These are phyloP conservation scores for Hybos culiciformis DNA, from an alignment of 2,888 invertebrate genomes.

Conservation along the genomic window DNA sequence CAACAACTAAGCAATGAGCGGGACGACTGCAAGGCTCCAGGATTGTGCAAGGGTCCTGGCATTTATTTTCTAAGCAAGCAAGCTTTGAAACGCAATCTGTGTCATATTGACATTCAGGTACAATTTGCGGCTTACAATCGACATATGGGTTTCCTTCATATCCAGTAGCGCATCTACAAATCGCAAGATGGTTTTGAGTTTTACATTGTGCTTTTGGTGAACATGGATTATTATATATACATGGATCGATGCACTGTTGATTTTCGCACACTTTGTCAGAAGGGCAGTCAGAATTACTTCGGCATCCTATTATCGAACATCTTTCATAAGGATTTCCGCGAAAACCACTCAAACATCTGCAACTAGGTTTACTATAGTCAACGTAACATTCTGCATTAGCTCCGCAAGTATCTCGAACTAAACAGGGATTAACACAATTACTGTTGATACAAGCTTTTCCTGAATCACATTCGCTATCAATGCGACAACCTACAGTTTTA, in stretches of 20 bases:
- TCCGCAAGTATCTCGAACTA: constrained; percentile 66
- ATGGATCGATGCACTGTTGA: constrained; percentile 74
- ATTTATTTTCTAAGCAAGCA: constrained; percentile 69
- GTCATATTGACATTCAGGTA: constrained; percentile 66
- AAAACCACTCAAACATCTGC: constrained; percentile 68
- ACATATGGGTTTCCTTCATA: constrained; percentile 69
- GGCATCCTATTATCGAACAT: constrained; percentile 69
- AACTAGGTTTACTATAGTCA: constrained; percentile 56
- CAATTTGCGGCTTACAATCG: constrained; percentile 58
- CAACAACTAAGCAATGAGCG: constrained; percentile 66
- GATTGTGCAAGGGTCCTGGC: constrained; percentile 67
- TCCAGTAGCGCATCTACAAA: constrained; percentile 72
- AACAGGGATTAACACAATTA: constrained; percentile 75
- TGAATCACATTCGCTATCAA: constrained; percentile 69
- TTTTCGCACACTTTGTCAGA: constrained; percentile 72
- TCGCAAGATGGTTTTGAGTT: constrained; percentile 65
- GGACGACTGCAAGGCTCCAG: constrained; percentile 68
- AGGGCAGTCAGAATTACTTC: constrained; percentile 78
- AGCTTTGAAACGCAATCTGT: constrained; percentile 65
- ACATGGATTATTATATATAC: constrained; percentile 62
- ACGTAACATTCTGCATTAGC: constrained; percentile 70
- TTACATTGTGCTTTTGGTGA: constrained; percentile 64
- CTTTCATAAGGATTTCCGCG: constrained; percentile 62
- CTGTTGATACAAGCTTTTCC: constrained; percentile 73
- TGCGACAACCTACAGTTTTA: constrained; percentile 65